phyloP scores from a whole-genome alignment of 2,888 invertebrate genomes.

The Clostera curtula region DNA sequence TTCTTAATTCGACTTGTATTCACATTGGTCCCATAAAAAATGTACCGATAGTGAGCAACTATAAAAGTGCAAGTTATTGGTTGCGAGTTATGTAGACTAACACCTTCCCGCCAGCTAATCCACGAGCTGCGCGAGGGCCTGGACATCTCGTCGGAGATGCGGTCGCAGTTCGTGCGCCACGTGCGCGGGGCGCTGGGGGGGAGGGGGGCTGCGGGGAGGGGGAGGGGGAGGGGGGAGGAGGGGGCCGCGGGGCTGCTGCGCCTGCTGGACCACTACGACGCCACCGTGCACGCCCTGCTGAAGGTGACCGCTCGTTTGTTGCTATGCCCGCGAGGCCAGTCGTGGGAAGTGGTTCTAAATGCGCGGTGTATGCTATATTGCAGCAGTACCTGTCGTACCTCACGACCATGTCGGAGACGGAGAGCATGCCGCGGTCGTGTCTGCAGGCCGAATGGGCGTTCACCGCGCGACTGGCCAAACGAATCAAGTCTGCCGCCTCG shows the following conservation, averaged over 20 bases:
- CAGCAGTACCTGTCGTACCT: conserved; percentile 91
- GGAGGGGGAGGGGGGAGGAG: conserved; percentile 30
- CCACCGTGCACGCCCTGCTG: conserved; percentile 82
- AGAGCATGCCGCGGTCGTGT: conserved; percentile 82
- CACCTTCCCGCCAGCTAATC: conserved; percentile 75
- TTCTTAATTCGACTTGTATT: too few species aligned
- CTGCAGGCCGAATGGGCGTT: conserved; percentile 94
- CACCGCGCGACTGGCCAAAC: conserved; percentile 84
- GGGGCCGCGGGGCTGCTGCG: conserved; percentile 62
- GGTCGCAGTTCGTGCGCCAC: conserved; percentile 83
- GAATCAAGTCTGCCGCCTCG: conserved; percentile 83
- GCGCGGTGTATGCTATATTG: conserved; percentile 11
- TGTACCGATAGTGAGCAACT: too few species aligned
- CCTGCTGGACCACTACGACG: conserved; percentile 82
- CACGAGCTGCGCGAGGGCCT: conserved; percentile 93
- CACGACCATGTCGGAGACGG: conserved; percentile 85
- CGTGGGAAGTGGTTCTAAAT: background rate
- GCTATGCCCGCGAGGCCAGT: background rate
- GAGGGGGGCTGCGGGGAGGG: conserved; percentile 43
- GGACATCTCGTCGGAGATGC: conserved; percentile 86
- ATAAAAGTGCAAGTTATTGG: too few species aligned
- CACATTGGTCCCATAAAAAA: too few species aligned
- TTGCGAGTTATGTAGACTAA: too few species aligned
- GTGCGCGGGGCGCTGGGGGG: conserved; percentile 76
- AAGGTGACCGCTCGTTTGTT: conserved; percentile 57